Base-by-base conservation (phyloP, 2,888 invertebrate genomes). In the Tortricodes alternella region DNA sequence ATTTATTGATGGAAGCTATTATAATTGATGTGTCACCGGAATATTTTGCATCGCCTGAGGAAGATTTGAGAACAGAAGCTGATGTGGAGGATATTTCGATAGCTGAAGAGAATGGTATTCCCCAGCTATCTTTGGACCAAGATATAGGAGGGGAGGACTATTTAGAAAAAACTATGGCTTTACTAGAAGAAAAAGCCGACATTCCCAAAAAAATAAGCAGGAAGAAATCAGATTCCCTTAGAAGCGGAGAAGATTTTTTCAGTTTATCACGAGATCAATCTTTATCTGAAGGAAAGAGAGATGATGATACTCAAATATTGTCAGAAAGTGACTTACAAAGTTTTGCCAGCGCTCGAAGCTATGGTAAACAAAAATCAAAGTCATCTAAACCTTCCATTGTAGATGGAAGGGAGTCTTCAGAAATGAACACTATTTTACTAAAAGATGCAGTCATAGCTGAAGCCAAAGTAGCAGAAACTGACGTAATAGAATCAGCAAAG, bases 11-110 rank as follows among this genome's bases (percentile, higher is more conserved):
- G 96, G 97, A 97, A 85, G 97, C 97, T 0, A 95, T 97, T 19
- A 95, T 97, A 9, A 97, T 97, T 49, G 97, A 97, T 63, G 96
- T 97, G 0, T 94, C 95, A 0, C 96, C 96, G 0, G 96, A 97
- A 64, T 96, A 96, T 69, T 97, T 96, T 71, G 92, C 92, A 0
- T 92, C 94, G n/a, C 94, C 94, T 2, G 95, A 94, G 65, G 96
- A 96, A 71, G 97, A 97, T 75, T 86, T 96, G 59, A 92, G 96
- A 50, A 97, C 97, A 0, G 97, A 97, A 84, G 96, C 96, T 0
- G 97, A 96, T 64, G 89, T 97, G 60, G 97, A 97, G 75, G 97
- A 97, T 68, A 94, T 96, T 58, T 96, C 97, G 0, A 94, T 96
- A 52, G 93, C 94, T 34, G 96, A 96, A 71, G 95, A 96, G 71